Percentiles rank a stretch among this genome's conserved stretches.
Conservation (phyloP, 2,113 vertebrate species). For the Climacteris rufus region DNA sequence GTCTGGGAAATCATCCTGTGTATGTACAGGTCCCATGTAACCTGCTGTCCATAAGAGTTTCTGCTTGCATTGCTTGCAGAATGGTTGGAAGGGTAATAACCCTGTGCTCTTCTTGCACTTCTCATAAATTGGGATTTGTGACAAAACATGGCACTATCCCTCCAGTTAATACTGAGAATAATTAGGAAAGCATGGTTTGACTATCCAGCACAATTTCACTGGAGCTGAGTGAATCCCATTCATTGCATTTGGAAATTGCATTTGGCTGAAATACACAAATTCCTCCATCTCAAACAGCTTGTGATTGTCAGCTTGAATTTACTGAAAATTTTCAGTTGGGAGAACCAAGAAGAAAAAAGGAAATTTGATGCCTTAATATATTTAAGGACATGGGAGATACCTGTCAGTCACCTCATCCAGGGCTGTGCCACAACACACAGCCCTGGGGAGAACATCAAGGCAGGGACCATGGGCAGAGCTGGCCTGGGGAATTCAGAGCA, state of each 20-base stretch:
- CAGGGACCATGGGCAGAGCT: neutral
- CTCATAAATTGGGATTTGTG: neutral
- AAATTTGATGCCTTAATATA: neutral
- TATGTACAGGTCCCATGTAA: neutral
- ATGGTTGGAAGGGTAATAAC: neutral
- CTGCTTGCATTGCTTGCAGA: neutral
- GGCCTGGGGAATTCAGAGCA: neutral
- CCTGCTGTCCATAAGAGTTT: neutral
- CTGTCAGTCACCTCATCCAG: neutral
- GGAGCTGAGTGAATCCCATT: neutral
- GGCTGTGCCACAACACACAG: neutral
- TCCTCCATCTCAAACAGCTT: neutral
- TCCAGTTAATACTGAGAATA: neutral
- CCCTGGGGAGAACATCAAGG: neutral
- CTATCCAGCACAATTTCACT: neutral
- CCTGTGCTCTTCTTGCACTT: neutral
- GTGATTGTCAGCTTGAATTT: neutral
- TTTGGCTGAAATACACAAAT: neutral
- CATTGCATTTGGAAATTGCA: neutral
- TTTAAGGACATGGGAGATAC: neutral
- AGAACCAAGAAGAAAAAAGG: neutral
- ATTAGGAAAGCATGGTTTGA: neutral
- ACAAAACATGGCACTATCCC: neutral
- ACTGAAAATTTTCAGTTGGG: neutral
- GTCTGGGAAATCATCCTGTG: neutral